Evolutionary conservation across 2,888 invertebrate genomes (phyloP).

Genomic region (Nasonovia ribisnigri): DNA sequence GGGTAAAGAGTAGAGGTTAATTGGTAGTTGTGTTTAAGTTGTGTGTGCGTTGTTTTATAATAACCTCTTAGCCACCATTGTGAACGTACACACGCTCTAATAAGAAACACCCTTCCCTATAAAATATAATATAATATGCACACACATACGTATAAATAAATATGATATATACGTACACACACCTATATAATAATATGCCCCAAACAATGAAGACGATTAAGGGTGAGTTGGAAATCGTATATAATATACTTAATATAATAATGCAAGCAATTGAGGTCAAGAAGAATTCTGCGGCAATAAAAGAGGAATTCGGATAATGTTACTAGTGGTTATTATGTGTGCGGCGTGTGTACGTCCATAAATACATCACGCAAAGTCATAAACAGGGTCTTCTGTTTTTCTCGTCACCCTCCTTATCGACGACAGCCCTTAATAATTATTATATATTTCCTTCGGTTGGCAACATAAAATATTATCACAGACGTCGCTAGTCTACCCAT

Average conservation of each 20-base stretch:
- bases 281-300: slow-evolving; percentile 64
- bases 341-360: background rate
- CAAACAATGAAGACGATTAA: slow-evolving; percentile 50
- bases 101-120: slow-evolving; percentile 51
- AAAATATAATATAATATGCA: background rate
- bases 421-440: background rate
- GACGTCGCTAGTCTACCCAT: background rate
- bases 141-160: slow-evolving; percentile 7
- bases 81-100: slow-evolving; percentile 38
- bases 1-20: slow-evolving; percentile 53
- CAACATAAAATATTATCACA: slow-evolving; percentile 35
- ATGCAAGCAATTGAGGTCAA: slow-evolving; percentile 59
- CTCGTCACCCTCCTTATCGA: slow-evolving; percentile 41
- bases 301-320: slow-evolving; percentile 64
- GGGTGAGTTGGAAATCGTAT: slow-evolving; percentile 50
- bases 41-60: slow-evolving; percentile 54
- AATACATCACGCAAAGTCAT: slow-evolving; percentile 34
- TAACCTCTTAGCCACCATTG: slow-evolving; percentile 59
- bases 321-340: slow-evolving; percentile 62
- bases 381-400: slow-evolving; percentile 51
- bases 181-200: slow-evolving; percentile 1
- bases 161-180: slow-evolving; percentile 3
- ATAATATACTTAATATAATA: slow-evolving; percentile 40
- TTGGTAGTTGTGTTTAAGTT: slow-evolving; percentile 55
- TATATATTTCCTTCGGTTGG: slow-evolving; percentile 13